Conservation (phyloP, 2,113 vertebrate species). For the Antechinus flavipes region DNA sequence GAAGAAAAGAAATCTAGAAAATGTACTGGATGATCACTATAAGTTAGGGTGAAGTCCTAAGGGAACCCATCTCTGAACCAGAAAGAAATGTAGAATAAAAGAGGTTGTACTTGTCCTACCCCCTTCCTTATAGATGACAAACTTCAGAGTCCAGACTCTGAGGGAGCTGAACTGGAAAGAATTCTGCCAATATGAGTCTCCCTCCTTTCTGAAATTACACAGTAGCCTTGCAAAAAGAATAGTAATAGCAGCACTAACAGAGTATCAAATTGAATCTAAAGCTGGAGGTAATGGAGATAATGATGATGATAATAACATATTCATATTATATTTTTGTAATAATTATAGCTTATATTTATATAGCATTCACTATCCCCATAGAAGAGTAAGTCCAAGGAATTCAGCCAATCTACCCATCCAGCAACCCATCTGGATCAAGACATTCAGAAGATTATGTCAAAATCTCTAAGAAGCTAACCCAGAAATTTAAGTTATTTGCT, state of each 20-base stretch:
- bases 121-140: no score
- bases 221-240: neutral
- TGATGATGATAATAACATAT: neutral
- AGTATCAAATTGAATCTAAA: neutral
- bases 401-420: neutral
- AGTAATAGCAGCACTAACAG: neutral
- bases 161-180: neutral
- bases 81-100: neutral
- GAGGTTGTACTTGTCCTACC: neutral
- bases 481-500: neutral
- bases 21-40: neutral
- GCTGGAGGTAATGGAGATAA: neutral
- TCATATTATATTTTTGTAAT: neutral
- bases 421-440: neutral
- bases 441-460: no score
- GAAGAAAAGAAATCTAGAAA: neutral
- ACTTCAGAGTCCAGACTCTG: neutral
- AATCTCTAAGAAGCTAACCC: neutral
- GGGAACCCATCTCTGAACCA: neutral
- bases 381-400: neutral
- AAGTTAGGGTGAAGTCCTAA: neutral
- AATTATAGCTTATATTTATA: neutral
- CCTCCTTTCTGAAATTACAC: neutral
- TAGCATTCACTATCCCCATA: neutral
- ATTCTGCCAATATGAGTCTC: neutral